Conservation (phyloP, 1,140 invertebrate species). For the Nasonia vitripennis region DNA sequence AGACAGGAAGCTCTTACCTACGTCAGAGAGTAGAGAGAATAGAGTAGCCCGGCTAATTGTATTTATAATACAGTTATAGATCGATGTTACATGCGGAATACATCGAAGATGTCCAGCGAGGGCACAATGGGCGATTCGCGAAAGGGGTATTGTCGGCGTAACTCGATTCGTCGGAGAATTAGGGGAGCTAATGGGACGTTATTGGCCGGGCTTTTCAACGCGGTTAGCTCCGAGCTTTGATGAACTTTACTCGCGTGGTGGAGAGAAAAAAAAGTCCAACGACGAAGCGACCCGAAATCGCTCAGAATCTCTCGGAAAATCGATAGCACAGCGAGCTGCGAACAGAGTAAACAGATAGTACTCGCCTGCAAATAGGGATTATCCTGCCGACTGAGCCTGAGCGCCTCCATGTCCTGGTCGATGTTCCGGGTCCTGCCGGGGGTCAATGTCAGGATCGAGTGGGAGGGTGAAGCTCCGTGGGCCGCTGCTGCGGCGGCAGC, state of each 20-base stretch:
- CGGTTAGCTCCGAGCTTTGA: no score
- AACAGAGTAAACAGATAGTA: not conserved
- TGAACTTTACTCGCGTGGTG: no score
- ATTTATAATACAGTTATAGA: not conserved
- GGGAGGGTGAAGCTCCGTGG: constrained; percentile 71
- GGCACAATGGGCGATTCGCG: no score
- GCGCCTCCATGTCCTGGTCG: constrained; percentile 88
- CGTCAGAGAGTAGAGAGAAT: not conserved
- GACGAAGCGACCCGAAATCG: no score
- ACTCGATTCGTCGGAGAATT: not conserved
- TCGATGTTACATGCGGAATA: no score
- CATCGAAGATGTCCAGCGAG: no score
- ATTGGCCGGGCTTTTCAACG: not conserved
- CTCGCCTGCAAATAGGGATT: constrained; percentile 87
- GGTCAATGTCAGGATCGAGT: constrained; percentile 81
- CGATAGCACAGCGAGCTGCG: not conserved
- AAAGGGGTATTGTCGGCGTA: not conserved
- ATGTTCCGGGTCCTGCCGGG: constrained; percentile 85
- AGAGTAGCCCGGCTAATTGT: not conserved
- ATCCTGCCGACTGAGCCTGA: constrained; percentile 86
- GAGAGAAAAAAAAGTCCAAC: no score
- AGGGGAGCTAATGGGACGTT: not conserved
- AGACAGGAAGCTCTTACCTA: not conserved
- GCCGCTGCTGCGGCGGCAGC: constrained; percentile 52
- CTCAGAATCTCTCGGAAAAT: not conserved